Conservation (phyloP, 2,113 vertebrate genomes). For the Phainopepla nitens region DNA sequence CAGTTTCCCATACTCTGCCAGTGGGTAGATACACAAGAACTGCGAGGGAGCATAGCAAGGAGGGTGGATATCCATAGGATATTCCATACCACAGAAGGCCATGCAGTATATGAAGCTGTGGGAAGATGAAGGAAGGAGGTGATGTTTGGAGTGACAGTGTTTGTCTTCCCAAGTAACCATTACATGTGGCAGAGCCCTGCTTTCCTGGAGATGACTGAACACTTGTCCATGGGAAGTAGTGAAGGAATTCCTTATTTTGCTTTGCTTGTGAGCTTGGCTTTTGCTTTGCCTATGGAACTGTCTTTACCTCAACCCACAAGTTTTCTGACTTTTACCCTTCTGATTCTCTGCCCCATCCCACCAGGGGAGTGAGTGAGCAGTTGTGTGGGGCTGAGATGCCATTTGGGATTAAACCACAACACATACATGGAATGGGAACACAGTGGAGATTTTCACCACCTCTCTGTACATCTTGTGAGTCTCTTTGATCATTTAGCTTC, state of each 20-base stretch:
- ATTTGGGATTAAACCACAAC: background rate
- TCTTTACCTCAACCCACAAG: background rate
- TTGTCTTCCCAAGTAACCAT: background rate
- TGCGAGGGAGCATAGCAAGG: background rate
- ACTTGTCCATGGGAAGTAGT: background rate
- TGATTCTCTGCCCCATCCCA: background rate
- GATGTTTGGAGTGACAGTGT: background rate
- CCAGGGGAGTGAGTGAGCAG: accelerated
- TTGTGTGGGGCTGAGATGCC: background rate
- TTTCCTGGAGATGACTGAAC: background rate
- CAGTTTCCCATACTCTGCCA: background rate
- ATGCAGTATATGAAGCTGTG: background rate
- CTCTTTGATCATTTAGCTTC: background rate
- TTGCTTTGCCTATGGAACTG: background rate
- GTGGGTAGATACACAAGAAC: background rate
- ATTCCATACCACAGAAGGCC: background rate
- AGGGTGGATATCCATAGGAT: background rate
- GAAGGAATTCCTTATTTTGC: background rate
- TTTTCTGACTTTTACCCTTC: background rate
- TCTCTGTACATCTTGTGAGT: background rate
- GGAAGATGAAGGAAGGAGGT: background rate
- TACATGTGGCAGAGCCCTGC: background rate
- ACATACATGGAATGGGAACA: background rate
- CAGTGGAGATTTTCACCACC: background rate
- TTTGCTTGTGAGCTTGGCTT: background rate